phyloP scores from a whole-genome alignment of 2,888 invertebrate genomes.

The Harmothoe impar region DNA sequence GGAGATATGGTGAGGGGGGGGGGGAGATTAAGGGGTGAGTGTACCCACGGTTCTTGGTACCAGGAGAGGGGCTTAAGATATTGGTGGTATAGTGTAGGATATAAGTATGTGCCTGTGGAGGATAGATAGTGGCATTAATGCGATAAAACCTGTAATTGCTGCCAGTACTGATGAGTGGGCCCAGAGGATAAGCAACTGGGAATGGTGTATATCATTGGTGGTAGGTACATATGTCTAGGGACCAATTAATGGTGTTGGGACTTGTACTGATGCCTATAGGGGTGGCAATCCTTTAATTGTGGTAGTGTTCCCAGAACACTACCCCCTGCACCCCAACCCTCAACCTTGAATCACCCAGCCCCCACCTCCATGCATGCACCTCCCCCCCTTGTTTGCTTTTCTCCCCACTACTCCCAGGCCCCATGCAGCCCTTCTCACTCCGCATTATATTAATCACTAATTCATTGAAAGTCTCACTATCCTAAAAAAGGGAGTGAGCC shows the following conservation, averaged over 20 bases:
- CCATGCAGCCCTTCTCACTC: background rate
- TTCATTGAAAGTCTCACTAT: slow-evolving; percentile 25
- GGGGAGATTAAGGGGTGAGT: background rate
- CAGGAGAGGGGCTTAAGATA: background rate
- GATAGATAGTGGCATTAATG: no score
- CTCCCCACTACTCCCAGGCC: background rate
- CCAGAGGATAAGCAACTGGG: no score
- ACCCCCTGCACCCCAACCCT: background rate
- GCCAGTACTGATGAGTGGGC: no score
- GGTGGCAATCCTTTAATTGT: slow-evolving; percentile 16
- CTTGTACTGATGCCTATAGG: background rate
- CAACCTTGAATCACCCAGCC: background rate
- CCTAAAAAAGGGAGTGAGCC: slow-evolving; percentile 8
- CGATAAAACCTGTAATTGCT: no score
- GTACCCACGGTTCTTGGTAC: no score
- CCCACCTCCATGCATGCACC: background rate
- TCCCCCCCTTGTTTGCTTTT: slow-evolving; percentile 31
- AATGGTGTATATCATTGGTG: no score
- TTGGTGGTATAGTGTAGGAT: background rate
- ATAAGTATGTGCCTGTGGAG: background rate
- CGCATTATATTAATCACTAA: slow-evolving; percentile 60
- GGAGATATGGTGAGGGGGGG: background rate
- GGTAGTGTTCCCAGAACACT: background rate
- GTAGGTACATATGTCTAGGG: no score
- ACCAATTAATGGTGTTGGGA: no score